Evolutionary conservation across 2,888 invertebrate genomes (phyloP).

Genomic region (Netelia virgata): DNA sequence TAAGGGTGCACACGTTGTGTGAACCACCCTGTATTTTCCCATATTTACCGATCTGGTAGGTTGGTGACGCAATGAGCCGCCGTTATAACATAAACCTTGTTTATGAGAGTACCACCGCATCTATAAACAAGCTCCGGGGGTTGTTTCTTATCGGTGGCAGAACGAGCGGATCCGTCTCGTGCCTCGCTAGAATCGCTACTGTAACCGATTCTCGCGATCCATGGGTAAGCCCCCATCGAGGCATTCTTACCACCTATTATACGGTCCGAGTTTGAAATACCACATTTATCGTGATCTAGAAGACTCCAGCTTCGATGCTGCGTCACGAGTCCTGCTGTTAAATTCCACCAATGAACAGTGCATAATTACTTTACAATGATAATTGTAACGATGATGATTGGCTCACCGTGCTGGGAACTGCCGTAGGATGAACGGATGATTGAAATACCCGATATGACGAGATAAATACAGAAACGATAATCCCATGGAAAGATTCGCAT

Average conservation of each 20-base stretch:
- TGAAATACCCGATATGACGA: conserved; percentile 1
- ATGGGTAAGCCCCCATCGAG: conserved; percentile 88
- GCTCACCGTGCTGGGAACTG: not conserved
- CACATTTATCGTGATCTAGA: conserved; percentile 86
- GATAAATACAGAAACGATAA: conserved; percentile 5
- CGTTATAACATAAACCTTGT: conserved; percentile 82
- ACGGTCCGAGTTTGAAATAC: conserved; percentile 86
- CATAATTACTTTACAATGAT: not conserved
- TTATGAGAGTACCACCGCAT: conserved; percentile 84
- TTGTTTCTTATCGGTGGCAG: conserved; percentile 3
- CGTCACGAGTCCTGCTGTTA: conserved; percentile 63
- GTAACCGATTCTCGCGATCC: conserved; percentile 88
- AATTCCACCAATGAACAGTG: not conserved
- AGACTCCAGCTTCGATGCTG: conserved; percentile 85
- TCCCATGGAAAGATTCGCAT: not conserved
- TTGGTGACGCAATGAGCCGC: conserved; percentile 84
- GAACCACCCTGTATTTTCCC: too few relatives aligned
- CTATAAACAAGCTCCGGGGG: conserved; percentile 72
- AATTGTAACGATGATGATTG: not conserved
- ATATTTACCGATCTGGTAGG: conserved; percentile 73
- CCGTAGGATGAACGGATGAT: conserved; percentile 18
- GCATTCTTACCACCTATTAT: conserved; percentile 89
- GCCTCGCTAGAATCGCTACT: conserved; percentile 48
- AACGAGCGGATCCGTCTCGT: not conserved
- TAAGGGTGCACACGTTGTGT: too few relatives aligned